Evolutionary conservation across 2,888 invertebrate genomes (phyloP).

Genomic region (Cephalotes varians): DNA sequence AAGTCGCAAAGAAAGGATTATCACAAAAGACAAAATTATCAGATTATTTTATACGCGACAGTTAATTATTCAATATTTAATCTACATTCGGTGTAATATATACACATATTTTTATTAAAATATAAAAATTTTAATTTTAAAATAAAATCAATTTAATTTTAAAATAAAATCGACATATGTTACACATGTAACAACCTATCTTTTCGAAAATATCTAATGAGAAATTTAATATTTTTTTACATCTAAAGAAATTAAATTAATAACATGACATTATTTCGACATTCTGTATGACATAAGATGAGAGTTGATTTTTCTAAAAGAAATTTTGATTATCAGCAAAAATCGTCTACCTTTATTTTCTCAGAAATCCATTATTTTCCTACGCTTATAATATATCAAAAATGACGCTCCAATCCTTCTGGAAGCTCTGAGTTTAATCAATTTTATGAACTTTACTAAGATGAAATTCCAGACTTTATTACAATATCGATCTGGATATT

Average conservation of each 20-base stretch:
- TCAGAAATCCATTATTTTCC: conserved; percentile 15
- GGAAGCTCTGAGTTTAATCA: conserved; percentile 40
- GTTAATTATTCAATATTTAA: neutral
- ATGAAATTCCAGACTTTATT: conserved; percentile 39
- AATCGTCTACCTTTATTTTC: conserved; percentile 1
- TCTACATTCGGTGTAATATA: neutral
- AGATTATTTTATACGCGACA: neutral
- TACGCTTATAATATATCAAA: conserved; percentile 23
- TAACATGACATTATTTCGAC: neutral
- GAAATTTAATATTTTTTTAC: neutral
- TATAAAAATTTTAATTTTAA: neutral
- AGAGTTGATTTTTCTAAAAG: neutral
- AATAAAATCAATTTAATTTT: neutral
- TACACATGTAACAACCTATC: neutral
- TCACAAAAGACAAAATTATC: neutral
- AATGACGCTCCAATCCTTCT: conserved; percentile 12
- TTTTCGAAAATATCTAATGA: neutral
- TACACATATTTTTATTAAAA: neutral
- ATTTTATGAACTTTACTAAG: conserved; percentile 38
- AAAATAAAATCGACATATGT: no score
- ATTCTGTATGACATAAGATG: neutral
- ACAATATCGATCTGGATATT: conserved; percentile 38
- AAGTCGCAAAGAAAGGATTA: neutral
- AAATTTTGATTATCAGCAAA: neutral
- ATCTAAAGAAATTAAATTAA: neutral